Base-by-base conservation (phyloP, 2,797 vertebrate species). In the Enteromius treurensis region DNA sequence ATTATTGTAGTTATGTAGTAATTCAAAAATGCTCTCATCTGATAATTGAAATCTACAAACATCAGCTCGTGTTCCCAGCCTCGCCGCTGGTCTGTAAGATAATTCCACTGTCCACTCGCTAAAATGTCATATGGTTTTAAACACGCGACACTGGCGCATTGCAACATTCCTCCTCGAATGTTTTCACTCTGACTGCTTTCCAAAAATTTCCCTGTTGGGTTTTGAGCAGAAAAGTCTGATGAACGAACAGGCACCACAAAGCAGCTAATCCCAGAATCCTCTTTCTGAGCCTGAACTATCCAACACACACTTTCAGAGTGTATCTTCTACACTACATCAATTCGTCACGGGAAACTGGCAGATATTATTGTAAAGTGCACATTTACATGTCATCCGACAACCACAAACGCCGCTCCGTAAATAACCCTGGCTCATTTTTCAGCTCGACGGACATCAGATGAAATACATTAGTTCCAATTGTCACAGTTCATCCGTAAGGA, bases 151-250 rank as follows among this genome's bases (percentile, higher is more conserved):
- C 26, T 53, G 55, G 21, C 58, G 26, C 64, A 37, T 77, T 77
- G 47, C 70, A 49, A 26, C 80, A 85, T 80, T 86, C 87, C 76
- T 83, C 64, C 32, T 51, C 58, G 60, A 62, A 69, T 86, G 55
- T 58, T 82, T 79, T 74, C 26, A 67, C 58, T 70, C 13, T 77
- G 80, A 53, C 60, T 51, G 69, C 58, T 53, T 80, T 84, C 79
- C 81, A 84, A 78, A 84, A 87, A 40, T 79, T 74, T 74, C 67
- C 70, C 32, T 26, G 5, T 64, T 62, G 82, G 82, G 82, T 49
- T 84, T 65, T 42, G 60, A 80, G 23, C 55, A 80, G 76, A 58
- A 79, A 86, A 80, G 67, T 83, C 69, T 84, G 70, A 84, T 26
- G 64, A 78, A 88, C 73, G 82, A 82, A 70, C 15, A n/a, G 47